Conservation (phyloP, 2,113 vertebrate genomes). For the Percina caprodes region DNA sequence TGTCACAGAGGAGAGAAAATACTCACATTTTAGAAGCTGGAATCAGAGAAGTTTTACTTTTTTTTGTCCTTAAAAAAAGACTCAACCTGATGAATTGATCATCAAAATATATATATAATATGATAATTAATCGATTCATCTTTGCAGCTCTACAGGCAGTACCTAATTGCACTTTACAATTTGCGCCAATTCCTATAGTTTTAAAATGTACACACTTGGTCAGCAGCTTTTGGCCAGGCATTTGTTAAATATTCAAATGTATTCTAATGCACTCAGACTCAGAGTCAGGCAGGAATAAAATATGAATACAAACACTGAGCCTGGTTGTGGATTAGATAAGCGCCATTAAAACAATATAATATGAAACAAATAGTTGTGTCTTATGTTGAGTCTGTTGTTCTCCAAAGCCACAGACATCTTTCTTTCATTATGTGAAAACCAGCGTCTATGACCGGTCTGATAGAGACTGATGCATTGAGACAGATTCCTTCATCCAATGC, state of each 20-base stretch:
- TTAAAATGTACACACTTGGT: neutral
- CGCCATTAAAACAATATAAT: neutral
- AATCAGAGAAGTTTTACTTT: too few species aligned
- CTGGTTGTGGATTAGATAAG: neutral
- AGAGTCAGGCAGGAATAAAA: neutral
- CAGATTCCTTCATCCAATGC: conserved; percentile 41
- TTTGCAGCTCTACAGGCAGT: neutral
- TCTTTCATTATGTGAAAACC: conserved; percentile 2
- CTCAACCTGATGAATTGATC: too few species aligned
- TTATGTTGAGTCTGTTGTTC: neutral
- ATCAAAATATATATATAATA: too few species aligned
- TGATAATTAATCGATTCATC: too few species aligned
- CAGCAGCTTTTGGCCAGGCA: neutral
- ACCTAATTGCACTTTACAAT: neutral
- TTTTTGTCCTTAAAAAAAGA: too few species aligned
- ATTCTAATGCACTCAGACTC: neutral
- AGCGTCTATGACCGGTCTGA: conserved; percentile 15
- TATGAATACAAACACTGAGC: neutral
- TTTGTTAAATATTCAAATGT: neutral
- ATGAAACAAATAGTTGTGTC: neutral
- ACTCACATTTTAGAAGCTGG: too few species aligned
- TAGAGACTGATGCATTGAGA: conserved; percentile 46
- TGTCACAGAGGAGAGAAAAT: too few species aligned
- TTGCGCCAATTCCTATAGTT: neutral
- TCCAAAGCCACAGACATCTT: neutral